Evolutionary conservation across 2,797 vertebrate species (phyloP).

Genomic region (Acanthornis magna): DNA sequence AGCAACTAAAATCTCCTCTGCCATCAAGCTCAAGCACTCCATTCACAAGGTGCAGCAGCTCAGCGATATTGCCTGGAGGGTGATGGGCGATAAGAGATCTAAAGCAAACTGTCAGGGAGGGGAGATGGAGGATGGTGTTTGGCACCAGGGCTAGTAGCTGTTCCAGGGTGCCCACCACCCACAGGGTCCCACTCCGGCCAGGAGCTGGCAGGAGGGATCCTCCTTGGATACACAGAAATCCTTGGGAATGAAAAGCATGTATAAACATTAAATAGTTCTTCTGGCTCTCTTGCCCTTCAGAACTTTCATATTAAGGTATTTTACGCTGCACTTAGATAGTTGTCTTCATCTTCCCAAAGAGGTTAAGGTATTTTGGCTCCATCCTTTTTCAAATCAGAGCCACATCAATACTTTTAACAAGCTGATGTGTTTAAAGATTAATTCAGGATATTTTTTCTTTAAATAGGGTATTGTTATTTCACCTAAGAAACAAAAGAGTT

Average conservation of each 20-base stretch:
- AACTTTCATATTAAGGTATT: neutral
- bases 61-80: accelerated
- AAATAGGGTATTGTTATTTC: neutral
- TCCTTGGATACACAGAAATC: neutral
- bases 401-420: neutral
- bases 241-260: constrained; percentile 46
- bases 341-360: neutral
- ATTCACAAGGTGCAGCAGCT: neutral
- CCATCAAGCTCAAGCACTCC: neutral
- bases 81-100: neutral
- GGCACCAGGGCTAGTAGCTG: neutral
- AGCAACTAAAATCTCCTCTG: neutral
- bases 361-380: neutral
- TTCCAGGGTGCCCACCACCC: neutral
- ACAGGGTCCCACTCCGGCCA: neutral
- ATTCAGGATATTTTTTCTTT: neutral
- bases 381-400: neutral
- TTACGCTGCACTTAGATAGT: neutral
- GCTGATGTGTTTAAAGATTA: constrained; percentile 6
- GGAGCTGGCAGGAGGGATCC: constrained; percentile 16
- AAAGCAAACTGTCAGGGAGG: neutral
- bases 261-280: constrained; percentile 39
- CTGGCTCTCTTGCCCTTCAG: neutral
- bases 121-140: neutral
- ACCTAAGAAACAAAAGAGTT: neutral